phyloP scores from a whole-genome alignment of 2,797 vertebrate genomes.

The Anguilla pacifica region DNA sequence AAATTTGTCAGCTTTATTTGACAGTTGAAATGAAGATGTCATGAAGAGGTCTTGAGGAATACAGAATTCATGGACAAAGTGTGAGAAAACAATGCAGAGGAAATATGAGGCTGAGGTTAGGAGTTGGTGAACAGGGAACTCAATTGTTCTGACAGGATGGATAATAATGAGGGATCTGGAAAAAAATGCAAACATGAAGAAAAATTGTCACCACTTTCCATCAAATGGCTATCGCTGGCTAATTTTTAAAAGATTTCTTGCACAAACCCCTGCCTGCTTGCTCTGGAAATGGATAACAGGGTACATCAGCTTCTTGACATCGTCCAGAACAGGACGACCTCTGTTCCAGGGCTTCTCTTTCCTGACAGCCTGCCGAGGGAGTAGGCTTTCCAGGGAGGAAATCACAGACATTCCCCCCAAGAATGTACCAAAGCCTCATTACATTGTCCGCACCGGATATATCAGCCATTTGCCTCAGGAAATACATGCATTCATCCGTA shows the following conservation, averaged over 20 bases:
- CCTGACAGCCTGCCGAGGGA: constrained; percentile 13
- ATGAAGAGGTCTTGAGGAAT: neutral
- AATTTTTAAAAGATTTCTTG: constrained; percentile 1
- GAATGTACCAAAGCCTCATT: constrained; percentile 6
- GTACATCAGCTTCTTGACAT: constrained; percentile 5
- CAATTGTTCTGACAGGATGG: constrained; percentile 1
- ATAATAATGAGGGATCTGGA: neutral
- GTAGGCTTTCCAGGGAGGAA: constrained; percentile 21
- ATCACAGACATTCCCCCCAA: constrained; percentile 21
- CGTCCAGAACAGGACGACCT: constrained; percentile 10
- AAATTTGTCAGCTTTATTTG: constrained; percentile 6
- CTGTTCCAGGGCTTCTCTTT: constrained; percentile 19
- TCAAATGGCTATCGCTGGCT: neutral
- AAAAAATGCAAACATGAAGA: neutral
- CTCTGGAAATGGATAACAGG: neutral
- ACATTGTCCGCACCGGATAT: neutral
- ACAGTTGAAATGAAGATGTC: neutral
- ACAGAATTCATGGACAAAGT: neutral
- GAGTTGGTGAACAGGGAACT: neutral
- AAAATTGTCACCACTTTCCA: neutral
- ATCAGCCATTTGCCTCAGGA: neutral
- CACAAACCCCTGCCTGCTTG: constrained; percentile 3
- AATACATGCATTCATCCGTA: neutral
- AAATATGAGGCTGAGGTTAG: neutral
- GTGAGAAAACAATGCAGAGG: neutral